These are phyloP conservation scores for Diabrotica undecimpunctata DNA, from an alignment of 1,140 invertebrate genomes.

Conservation along the genomic window DNA sequence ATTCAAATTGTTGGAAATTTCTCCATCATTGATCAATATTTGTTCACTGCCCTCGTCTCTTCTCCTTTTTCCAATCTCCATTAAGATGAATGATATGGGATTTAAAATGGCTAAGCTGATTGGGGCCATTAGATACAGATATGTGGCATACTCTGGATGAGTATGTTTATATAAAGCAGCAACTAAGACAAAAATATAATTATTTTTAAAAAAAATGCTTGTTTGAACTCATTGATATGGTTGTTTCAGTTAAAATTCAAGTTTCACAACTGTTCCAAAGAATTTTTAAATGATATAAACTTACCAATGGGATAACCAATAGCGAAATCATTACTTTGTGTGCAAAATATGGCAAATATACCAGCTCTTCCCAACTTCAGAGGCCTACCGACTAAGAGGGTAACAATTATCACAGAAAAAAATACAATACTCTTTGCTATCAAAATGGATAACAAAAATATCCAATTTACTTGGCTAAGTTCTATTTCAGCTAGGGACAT, in stretches of 20 bases:
- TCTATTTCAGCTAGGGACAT: conserved; percentile 82
- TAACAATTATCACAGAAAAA: conserved; percentile 73
- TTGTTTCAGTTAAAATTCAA: too few species aligned
- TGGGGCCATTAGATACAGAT: conserved; percentile 91
- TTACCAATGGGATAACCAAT: conserved; percentile 93
- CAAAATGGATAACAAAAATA: conserved; percentile 80
- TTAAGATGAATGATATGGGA: conserved; percentile 84
- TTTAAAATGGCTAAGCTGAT: conserved; percentile 91
- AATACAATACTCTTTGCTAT: conserved; percentile 86
- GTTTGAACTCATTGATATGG: too few species aligned
- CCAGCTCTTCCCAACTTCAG: conserved; percentile 80
- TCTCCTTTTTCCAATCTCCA: conserved; percentile 77
- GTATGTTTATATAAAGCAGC: conserved; percentile 69
- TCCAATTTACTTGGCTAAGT: conserved; percentile 83
- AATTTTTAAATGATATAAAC: conserved; percentile 28
- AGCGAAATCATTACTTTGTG: conserved; percentile 97
- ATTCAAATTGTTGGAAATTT: neutral
- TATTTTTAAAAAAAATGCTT: conserved; percentile 14
- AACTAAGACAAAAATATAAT: conserved; percentile 55
- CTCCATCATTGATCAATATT: conserved; percentile 42
- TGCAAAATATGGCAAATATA: conserved; percentile 91
- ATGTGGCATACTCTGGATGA: conserved; percentile 86
- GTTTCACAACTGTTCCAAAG: too few species aligned
- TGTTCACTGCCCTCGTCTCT: conserved; percentile 38
- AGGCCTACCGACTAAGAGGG: conserved; percentile 74